Percentiles rank a stretch among this genome's conserved stretches.
Evolutionary conservation across 30 jellyfish, hydroid and myxozoan species (phyloP).

Genomic region (Aurelia sp.): DNA sequence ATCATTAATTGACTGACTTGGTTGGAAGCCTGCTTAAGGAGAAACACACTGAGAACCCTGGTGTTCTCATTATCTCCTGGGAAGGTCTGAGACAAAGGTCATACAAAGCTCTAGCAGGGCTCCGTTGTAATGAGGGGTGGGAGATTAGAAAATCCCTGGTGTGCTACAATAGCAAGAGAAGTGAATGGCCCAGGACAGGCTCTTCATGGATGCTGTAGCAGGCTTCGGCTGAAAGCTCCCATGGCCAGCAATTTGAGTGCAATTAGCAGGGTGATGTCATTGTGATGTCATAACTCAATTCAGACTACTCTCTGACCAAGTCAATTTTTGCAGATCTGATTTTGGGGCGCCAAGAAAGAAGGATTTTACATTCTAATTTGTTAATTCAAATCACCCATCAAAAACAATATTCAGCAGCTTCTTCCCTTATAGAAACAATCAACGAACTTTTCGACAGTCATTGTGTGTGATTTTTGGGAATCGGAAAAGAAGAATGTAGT

Average conservation of each 20-base stretch:
- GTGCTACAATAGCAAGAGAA: slow-evolving; percentile 63
- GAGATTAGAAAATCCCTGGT: slow-evolving; percentile 80
- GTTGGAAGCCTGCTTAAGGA: slow-evolving; percentile 88
- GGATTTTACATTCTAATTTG: too few species aligned
- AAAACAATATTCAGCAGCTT: too few species aligned
- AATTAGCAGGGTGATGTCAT: slow-evolving; percentile 77
- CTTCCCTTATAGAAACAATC: too few species aligned
- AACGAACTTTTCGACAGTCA: too few species aligned
- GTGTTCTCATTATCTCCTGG: slow-evolving; percentile 74
- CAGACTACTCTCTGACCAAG: slow-evolving; percentile 91
- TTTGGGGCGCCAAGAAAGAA: too few species aligned
- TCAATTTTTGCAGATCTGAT: slow-evolving; percentile 15
- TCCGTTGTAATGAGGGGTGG: slow-evolving; percentile 76
- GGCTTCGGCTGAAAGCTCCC: slow-evolving; percentile 76
- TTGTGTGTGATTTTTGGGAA: too few species aligned
- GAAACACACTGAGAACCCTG: slow-evolving; percentile 59
- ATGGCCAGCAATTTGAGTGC: slow-evolving; percentile 89
- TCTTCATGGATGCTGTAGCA: slow-evolving; percentile 66
- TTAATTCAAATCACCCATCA: too few species aligned
- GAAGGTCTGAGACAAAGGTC: slow-evolving; percentile 93
- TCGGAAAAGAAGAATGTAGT: too few species aligned
- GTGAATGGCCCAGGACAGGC: slow-evolving; percentile 49
- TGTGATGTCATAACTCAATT: slow-evolving; percentile 80
- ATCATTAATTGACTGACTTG: slow-evolving; percentile 13
- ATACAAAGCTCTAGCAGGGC: slow-evolving; percentile 79